Evolutionary conservation across 2,888 invertebrate genomes (phyloP).

Genomic region (Drosophila limbata): DNA sequence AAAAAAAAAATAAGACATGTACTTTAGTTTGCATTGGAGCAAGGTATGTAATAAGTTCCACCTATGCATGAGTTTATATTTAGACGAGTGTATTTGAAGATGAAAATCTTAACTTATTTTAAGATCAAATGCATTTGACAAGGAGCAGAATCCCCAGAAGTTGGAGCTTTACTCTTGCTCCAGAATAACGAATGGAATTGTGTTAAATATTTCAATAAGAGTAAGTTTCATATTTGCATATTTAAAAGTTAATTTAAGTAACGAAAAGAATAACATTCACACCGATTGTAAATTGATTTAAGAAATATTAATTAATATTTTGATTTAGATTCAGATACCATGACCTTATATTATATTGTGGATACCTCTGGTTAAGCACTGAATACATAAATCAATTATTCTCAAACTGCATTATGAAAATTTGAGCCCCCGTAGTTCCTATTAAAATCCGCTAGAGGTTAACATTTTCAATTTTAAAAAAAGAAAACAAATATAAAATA

Average conservation of each 20-base stretch:
- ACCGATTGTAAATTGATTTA: background rate
- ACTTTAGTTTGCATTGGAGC: background rate
- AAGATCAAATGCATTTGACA: background rate
- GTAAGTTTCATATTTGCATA: no score
- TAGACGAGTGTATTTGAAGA: background rate
- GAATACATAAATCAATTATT: slow-evolving; percentile 7
- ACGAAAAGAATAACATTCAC: background rate
- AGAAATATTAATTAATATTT: background rate
- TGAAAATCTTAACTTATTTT: background rate
- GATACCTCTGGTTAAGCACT: background rate
- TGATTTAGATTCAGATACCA: background rate
- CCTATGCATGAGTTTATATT: background rate
- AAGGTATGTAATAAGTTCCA: slow-evolving; percentile 9
- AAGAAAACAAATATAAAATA: background rate
- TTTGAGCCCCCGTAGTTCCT: background rate
- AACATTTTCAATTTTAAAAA: slow-evolving; percentile 16
- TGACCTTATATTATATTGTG: background rate
- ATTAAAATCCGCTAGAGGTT: slow-evolving; percentile 6
- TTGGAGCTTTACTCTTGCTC: background rate
- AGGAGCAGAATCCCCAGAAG: no score
- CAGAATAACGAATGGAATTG: no score
- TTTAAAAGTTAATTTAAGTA: background rate
- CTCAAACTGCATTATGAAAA: background rate
- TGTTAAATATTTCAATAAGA: no score
- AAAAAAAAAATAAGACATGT: background rate